These are phyloP conservation scores for Haemorhous mexicanus DNA, from an alignment of 2,113 vertebrate genomes.

Conservation along the genomic window DNA sequence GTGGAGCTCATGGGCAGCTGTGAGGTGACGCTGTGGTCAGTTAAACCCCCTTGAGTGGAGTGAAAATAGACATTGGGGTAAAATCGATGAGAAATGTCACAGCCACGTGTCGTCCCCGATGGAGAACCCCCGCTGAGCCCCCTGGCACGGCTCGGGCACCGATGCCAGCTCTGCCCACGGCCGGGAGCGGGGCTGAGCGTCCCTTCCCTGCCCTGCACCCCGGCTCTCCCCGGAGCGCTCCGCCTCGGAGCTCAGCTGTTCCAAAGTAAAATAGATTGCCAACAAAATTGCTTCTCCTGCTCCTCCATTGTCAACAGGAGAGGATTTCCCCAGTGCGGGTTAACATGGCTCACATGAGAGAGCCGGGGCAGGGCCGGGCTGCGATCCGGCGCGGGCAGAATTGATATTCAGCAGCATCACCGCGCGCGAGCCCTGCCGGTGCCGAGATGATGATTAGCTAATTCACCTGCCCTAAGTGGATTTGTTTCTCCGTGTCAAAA, in stretches of 20 bases:
- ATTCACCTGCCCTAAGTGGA: slow-evolving; percentile 46
- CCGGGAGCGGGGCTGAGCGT: neutral
- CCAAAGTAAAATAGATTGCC: slow-evolving; percentile 33
- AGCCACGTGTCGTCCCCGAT: neutral
- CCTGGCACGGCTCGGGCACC: neutral
- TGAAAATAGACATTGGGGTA: neutral
- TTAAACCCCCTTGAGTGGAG: neutral
- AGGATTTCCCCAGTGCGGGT: slow-evolving; percentile 2
- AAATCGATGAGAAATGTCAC: neutral
- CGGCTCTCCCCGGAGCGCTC: neutral
- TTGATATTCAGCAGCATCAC: slow-evolving; percentile 34
- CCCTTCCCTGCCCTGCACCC: neutral
- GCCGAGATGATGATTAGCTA: slow-evolving; percentile 32
- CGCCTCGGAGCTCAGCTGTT: neutral
- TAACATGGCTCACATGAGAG: slow-evolving; percentile 51
- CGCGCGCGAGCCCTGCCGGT: neutral
- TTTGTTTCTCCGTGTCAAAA: slow-evolving; percentile 20
- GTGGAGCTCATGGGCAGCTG: neutral
- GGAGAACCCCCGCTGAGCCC: neutral
- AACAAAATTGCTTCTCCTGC: slow-evolving; percentile 10
- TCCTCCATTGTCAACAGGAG: neutral
- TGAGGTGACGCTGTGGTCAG: neutral
- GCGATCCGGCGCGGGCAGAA: neutral
- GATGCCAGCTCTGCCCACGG: neutral
- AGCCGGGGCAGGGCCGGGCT: neutral